Evolutionary conservation across 2,888 invertebrate genomes (phyloP), one percentile per base, ranked within the genome.

Genomic region (Iphiclides podalirius): DNA sequence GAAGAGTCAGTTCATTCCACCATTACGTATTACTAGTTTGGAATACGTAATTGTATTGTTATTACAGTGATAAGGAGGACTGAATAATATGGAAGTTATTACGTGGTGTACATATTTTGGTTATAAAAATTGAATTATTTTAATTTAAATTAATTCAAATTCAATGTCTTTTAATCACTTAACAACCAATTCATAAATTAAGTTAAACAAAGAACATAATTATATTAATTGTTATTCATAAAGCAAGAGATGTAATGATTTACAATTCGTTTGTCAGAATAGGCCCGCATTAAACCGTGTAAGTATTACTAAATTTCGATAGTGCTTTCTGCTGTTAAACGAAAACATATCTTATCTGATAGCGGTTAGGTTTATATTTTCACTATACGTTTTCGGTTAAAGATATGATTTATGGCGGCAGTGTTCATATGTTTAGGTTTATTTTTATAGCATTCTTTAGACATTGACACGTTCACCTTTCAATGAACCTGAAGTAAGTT

Each of bases 401-500:
- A 44, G 44, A 26, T 60, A 58, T 62, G 62, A 62, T 59, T 62
- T 62, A 62, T 59, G 47, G 44, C 53, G 37, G 51, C 55, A 54
- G 53, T 43, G 52, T 49, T 55, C 47, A 39, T 47, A 52, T 56
- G 57, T 54, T 59, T 54, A 52, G 47, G 47, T 43, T 48, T 58
- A 55, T 60, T 60, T 61, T 60, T 55, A 54, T 57, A 57, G 17
- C 16, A 35, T 44, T 37, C 39, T 26, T 52, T 47, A 55, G 54
- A 58, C 58, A 56, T 59, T 60, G 61, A 61, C 59, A 57, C 53
- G 53, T 46, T 56, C 53, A 57, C 53, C 54, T 57, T 52, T 59
- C 40, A 28, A 40, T 50, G 45, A 40, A 44, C 35, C 40, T 36
- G 11, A 48, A 39, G 39, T 41, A 45, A 35, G 43, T 47, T 48